Percentiles rank a stretch among this genome's conserved stretches.
These are phyloP conservation scores for Coelopa pilipes DNA, from an alignment of 2,888 invertebrate genomes.

Conservation along the genomic window DNA sequence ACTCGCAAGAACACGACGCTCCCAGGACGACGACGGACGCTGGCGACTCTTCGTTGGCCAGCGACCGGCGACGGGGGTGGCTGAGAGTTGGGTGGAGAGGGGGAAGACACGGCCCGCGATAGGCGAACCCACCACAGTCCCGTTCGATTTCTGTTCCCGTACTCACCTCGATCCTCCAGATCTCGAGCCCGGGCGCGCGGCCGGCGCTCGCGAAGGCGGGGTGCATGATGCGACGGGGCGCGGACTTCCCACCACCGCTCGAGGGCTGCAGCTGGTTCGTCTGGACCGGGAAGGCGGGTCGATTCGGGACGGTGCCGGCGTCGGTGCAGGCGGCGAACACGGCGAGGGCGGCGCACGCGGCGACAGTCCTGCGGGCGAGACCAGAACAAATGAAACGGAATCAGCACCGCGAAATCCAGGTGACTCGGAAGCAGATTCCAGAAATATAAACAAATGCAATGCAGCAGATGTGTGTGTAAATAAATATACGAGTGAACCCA, in stretches of 20 bases:
- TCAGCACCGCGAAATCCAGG: neutral
- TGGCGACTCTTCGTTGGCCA: too few species aligned
- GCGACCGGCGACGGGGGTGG: too few species aligned
- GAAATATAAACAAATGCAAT: too few species aligned
- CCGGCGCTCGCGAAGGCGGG: conserved; percentile 80
- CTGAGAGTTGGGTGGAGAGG: too few species aligned
- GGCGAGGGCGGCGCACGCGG: conserved; percentile 54
- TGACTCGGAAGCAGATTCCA: too few species aligned
- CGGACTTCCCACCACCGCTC: conserved; percentile 52
- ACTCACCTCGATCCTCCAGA: conserved; percentile 86
- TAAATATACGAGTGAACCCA: too few species aligned
- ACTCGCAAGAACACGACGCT: too few species aligned
- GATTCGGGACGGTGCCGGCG: conserved; percentile 59
- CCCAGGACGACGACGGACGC: too few species aligned
- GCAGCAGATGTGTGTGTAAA: too few species aligned
- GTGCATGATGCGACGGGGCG: conserved; percentile 67
- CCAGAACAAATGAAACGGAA: conserved; percentile 13
- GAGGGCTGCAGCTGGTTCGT: conserved; percentile 55
- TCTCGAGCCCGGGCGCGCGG: conserved; percentile 74
- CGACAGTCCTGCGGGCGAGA: conserved; percentile 39
- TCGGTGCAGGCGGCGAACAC: conserved; percentile 54
- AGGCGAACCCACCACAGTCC: too few species aligned
- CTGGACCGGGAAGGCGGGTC: conserved; percentile 59
- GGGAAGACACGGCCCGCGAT: too few species aligned
- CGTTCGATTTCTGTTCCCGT: too few species aligned